Evolutionary conservation across 53 echinoderm and acorn worm species (phyloP).

Genomic region (Holothuria leucospilota): DNA sequence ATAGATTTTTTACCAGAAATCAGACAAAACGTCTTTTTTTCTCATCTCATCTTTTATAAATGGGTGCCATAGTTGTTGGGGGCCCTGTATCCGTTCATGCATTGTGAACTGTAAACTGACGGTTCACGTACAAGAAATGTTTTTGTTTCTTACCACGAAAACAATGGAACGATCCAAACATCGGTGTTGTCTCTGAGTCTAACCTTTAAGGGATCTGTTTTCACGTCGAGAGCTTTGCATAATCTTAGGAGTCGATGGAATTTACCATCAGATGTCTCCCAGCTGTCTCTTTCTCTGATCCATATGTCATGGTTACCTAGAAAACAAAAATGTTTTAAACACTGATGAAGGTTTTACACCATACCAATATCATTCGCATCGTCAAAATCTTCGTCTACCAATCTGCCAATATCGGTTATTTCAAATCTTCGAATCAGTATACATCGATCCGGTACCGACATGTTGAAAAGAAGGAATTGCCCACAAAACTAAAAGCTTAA

Average conservation of each 20-base stretch:
- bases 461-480: no score
- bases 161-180: constrained; percentile 92
- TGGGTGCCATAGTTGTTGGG: no score
- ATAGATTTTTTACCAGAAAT: no score
- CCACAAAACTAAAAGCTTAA: no score
- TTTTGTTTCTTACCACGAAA: constrained; percentile 75
- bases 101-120: no score
- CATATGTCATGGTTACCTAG: constrained; percentile 97
- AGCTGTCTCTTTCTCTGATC: constrained; percentile 73
- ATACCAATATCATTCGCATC: neutral
- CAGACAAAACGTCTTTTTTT: no score
- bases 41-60: no score
- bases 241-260: constrained; percentile 76
- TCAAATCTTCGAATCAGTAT: neutral
- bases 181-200: constrained; percentile 24
- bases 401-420: neutral
- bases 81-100: no score
- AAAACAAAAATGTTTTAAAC: neutral
- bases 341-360: neutral
- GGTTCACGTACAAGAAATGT: no score
- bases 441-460: neutral
- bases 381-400: neutral
- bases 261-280: constrained; percentile 75
- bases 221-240: constrained; percentile 71
- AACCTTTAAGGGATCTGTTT: constrained; percentile 78